phyloP scores from a whole-genome alignment of 2,888 invertebrate species.

The Rhingia rostrata region DNA sequence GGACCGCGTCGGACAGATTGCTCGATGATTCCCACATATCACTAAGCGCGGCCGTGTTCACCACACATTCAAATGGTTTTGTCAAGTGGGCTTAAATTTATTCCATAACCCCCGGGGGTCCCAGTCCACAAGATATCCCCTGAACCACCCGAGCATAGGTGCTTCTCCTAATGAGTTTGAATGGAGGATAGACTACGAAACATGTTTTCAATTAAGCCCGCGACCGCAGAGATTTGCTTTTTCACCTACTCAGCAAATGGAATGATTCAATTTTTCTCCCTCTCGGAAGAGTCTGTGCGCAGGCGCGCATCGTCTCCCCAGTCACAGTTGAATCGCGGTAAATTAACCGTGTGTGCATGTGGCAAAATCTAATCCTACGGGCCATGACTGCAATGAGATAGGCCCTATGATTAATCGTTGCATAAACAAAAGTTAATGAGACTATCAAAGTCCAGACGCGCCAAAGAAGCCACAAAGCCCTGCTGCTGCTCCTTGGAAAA shows the following conservation, averaged over 20 bases:
- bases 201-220: conserved; percentile 69
- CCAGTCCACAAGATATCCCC: conserved; percentile 21
- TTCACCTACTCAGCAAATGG: conserved; percentile 54
- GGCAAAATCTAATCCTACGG: conserved; percentile 65
- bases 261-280: conserved; percentile 68
- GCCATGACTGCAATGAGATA: conserved; percentile 64
- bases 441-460: conserved; percentile 70
- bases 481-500: conserved; percentile 38
- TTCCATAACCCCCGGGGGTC: conserved; percentile 56
- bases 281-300: conserved; percentile 8
- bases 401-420: conserved; percentile 71
- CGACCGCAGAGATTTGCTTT: conserved; percentile 2
- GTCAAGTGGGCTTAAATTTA: conserved; percentile 71
- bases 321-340: conserved; percentile 22
- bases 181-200: conserved; percentile 47
- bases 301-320: not conserved
- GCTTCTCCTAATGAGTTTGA: conserved; percentile 50
- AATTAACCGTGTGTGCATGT: conserved; percentile 50
- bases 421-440: conserved; percentile 75
- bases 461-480: conserved; percentile 17
- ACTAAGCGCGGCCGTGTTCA: conserved; percentile 36
- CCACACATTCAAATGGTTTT: conserved; percentile 62
- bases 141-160: conserved; percentile 5
- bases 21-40: conserved; percentile 66
- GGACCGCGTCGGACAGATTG: conserved; percentile 59